Base-by-base conservation (phyloP, 2,888 invertebrate species). In the Amblyjoppa proteus region DNA sequence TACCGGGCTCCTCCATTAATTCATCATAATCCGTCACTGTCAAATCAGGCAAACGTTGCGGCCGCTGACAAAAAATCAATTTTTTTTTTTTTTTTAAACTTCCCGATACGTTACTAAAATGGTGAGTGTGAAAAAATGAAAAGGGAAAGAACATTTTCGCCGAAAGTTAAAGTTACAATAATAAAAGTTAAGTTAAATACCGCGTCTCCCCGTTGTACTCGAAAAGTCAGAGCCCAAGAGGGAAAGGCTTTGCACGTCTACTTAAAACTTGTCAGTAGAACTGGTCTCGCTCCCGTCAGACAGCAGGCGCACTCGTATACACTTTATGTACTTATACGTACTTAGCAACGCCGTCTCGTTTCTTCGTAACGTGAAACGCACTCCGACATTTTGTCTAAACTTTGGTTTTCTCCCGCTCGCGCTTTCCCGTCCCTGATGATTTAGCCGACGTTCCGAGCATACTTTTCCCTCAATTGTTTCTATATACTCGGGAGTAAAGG, bases 241-340 rank as follows among this genome's bases (percentile, higher is more conserved):
- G 41, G n/a, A 74, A 81, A 45, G 64, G 61, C 64, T 80, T 53
- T 70, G 49, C 88, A 80, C 75, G 84, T 86, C 80, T 88, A 88
- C 89, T 89, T 88, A 89, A 89, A 90, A 90, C 88, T 90, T 90
- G 84, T 77, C 84, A 28, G 75, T 75, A 71, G 61, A 88, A 89
- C 87, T 88, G 81, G 87, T 86, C 88, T 84, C 81, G 81, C 86
- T 84, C 86, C 84, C 70, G 75, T 75, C 70, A 79, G 31, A 25
- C 76, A 61, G 74, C 34, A 20, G 58, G 58, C 56, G 31, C 69
- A 51, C 51, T 61, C n/a, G 51, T 75, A 75, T 41, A 75, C 56
- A 56, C 53, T 74, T 79, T 49, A 53, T 53, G 61, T 51, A 41
- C 70, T 83, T 74, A 56, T 69, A 69, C 69, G 38, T 66, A 78